Conservation (phyloP, 2,113 vertebrate genomes). For the Coryphaenoides rupestris region DNA sequence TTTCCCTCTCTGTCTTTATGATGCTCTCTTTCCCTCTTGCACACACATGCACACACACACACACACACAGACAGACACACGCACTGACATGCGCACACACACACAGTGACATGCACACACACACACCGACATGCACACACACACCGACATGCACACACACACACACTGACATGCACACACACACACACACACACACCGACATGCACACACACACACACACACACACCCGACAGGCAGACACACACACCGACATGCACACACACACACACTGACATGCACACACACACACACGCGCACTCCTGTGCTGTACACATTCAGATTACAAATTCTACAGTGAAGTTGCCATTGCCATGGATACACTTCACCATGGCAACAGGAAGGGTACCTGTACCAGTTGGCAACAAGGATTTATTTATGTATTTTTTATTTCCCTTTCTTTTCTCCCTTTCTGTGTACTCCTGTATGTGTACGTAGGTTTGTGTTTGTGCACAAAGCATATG, state of each 20-base stretch:
- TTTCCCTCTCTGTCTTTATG: no score
- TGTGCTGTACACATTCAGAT: slow-evolving; percentile 37
- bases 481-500: neutral
- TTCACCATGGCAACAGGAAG: slow-evolving; percentile 68
- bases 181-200: neutral
- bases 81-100: no score
- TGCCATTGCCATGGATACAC: slow-evolving; percentile 66
- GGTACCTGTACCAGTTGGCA: slow-evolving; percentile 53
- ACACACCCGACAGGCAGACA: neutral
- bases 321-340: slow-evolving; percentile 58
- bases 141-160: neutral
- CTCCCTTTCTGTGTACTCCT: slow-evolving; percentile 11
- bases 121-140: neutral
- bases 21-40: no score
- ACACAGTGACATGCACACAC: slow-evolving; percentile 17
- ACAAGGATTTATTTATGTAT: neutral
- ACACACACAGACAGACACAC: neutral
- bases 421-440: slow-evolving; percentile 33
- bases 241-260: neutral
- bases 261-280: neutral
- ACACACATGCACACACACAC: slow-evolving; percentile 2
- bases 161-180: neutral
- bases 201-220: slow-evolving; percentile 2
- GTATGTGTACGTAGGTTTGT: slow-evolving; percentile 21
- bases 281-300: neutral